A percentile compares a stretch with the other conserved stretches of the same genome.
Conservation (phyloP, 1,140 invertebrate genomes). For the Drosophila orosa region DNA sequence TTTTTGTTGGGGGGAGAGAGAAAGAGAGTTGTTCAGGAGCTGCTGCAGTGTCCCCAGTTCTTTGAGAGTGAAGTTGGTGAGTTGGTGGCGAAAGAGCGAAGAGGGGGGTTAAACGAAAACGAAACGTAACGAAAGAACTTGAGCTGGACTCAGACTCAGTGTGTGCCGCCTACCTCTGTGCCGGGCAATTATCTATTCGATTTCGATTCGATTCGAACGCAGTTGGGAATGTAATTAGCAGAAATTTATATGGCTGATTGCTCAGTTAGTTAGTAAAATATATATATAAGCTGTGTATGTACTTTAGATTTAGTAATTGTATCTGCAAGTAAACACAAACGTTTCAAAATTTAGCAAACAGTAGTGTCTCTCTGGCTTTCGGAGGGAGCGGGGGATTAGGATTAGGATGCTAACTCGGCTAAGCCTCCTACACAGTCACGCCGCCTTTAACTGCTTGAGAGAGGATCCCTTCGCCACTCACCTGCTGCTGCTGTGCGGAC, state of each 20-base stretch:
- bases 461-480: slow-evolving; percentile 37
- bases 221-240: slow-evolving; percentile 75
- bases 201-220: slow-evolving; percentile 54
- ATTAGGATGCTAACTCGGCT: neutral
- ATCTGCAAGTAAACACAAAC: slow-evolving; percentile 83
- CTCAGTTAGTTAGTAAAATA: slow-evolving; percentile 70
- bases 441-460: too few species aligned
- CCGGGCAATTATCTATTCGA: slow-evolving; percentile 27
- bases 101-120: slow-evolving; percentile 36
- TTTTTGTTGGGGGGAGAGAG: neutral
- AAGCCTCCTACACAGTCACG: slow-evolving; percentile 41
- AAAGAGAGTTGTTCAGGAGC: neutral
- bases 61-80: slow-evolving; percentile 32
- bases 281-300: slow-evolving; percentile 61
- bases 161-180: slow-evolving; percentile 39
- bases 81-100: slow-evolving; percentile 36
- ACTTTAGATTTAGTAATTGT: slow-evolving; percentile 80
- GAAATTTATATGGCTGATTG: slow-evolving; percentile 55
- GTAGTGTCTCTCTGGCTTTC: slow-evolving; percentile 14
- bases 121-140: slow-evolving; percentile 40
- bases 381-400: slow-evolving; percentile 3
- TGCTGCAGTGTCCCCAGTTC: slow-evolving; percentile 22
- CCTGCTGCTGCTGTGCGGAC: slow-evolving; percentile 72
- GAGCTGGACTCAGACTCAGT: slow-evolving; percentile 14
- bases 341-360: slow-evolving; percentile 66